A percentile compares a stretch with the other conserved stretches of the same genome.
phyloP scores from a whole-genome alignment of 2,113 vertebrate species.

The Phyllostomus hastatus region DNA sequence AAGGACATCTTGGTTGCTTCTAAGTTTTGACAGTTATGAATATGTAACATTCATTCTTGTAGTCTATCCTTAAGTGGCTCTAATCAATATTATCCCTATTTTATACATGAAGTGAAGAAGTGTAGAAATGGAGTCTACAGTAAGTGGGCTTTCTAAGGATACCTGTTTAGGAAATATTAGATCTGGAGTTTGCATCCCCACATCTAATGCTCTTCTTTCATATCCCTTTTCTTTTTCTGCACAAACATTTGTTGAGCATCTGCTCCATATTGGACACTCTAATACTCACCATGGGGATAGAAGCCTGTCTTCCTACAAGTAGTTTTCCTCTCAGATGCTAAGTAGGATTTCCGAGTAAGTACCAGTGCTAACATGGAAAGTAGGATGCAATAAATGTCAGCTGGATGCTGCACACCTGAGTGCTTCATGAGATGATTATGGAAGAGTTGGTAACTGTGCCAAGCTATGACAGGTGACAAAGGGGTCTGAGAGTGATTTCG shows the following conservation, averaged over 20 bases:
- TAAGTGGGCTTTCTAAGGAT: background rate
- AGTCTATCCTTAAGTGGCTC: background rate
- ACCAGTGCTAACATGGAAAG: background rate
- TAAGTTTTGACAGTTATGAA: background rate
- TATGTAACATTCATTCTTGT: background rate
- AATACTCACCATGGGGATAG: accelerated
- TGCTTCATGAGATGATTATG: background rate
- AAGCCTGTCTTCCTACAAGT: background rate
- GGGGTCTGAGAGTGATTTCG: background rate
- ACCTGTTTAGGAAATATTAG: background rate
- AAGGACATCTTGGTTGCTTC: background rate
- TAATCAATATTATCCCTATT: background rate
- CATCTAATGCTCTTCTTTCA: background rate
- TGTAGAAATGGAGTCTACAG: background rate
- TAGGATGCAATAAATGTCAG: too few relatives aligned
- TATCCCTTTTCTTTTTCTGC: background rate
- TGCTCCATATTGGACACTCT: background rate
- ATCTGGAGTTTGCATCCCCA: background rate
- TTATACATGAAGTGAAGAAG: background rate
- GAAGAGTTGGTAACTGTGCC: background rate
- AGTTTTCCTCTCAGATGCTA: background rate
- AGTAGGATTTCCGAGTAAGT: background rate
- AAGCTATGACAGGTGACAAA: background rate
- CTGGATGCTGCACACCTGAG: background rate
- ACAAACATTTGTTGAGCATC: background rate